Percentiles rank a stretch among this genome's conserved stretches.
These are phyloP conservation scores for Rhyacophila brunnea DNA, from an alignment of 1,140 invertebrate species.

Conservation along the genomic window DNA sequence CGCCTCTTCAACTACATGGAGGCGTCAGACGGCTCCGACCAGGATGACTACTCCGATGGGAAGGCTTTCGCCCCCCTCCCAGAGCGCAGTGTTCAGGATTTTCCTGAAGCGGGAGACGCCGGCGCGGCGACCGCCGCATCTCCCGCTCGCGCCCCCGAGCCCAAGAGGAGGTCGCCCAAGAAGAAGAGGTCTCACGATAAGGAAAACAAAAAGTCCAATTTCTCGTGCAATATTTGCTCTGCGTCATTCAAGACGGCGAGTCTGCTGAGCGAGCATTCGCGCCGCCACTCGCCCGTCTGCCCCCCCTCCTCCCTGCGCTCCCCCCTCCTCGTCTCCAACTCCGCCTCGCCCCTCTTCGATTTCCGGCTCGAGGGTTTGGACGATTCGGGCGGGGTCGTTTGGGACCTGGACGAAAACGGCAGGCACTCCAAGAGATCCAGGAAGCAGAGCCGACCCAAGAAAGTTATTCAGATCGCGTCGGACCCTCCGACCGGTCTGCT, in stretches of 20 bases:
- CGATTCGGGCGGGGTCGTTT: conserved; percentile 36
- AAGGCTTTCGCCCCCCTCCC: conserved; percentile 24
- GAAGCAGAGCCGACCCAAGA: conserved; percentile 53
- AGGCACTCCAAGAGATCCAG: conserved; percentile 42
- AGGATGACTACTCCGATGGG: conserved; percentile 43
- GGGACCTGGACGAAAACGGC: conserved; percentile 37
- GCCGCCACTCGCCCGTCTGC: conserved; percentile 42
- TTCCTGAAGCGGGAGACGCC: conserved; percentile 53
- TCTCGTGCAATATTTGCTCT: conserved; percentile 40
- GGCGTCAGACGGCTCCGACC: conserved; percentile 58
- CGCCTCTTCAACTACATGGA: conserved; percentile 60
- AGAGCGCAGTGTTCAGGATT: conserved; percentile 42
- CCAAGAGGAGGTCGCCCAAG: conserved; percentile 39
- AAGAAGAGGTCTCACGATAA: conserved; percentile 38
- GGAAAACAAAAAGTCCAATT: conserved; percentile 38
- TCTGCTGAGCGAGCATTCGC: conserved; percentile 45
- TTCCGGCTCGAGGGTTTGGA: conserved; percentile 34
- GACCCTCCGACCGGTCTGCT: no score
- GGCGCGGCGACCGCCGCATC: conserved; percentile 51
- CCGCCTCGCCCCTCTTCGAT: conserved; percentile 39
- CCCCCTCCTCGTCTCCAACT: conserved; percentile 40
- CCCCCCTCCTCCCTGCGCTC: conserved; percentile 32
- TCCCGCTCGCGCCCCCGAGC: conserved; percentile 52
- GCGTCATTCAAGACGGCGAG: conserved; percentile 16
- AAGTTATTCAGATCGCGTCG: conserved; percentile 41